Base-by-base conservation (phyloP, 2,888 invertebrate genomes). In the Eledona agricola region DNA sequence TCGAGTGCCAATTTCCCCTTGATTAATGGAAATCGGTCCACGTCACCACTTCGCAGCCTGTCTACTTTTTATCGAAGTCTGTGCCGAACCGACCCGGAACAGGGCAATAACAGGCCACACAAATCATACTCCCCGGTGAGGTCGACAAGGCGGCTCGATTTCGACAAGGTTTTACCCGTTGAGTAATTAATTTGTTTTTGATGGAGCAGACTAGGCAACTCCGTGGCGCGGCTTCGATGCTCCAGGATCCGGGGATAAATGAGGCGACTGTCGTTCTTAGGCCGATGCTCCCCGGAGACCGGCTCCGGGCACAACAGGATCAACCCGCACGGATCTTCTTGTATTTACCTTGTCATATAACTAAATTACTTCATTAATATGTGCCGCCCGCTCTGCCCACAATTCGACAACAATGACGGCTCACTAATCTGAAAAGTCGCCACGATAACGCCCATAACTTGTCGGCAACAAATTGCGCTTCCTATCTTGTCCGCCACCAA, bases 341-440 rank as follows among this genome's bases (percentile, higher is more conserved):
- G 73, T 74, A 74, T 75, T 74, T 74, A 74, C 72, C 73, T 73
- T 75, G 75, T 75, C 75, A 74, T 74, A 74, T 73, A 74, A 74
- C 73, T 72, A 74, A 75, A 74, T 75, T 73, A 74, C 58, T 66
- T 64, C 65, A 63, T 67, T 66, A 67, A 63, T 67, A 65, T 65
- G 64, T 64, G 61, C 59, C 13, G 34, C 50, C 55, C 45, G 28
- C 38, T 22, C 49, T 37, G 31, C 31, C 4, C 20, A 5, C n/a
- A 5, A 19, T 4, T 19, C 20, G 20, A 19, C 4, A 19, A 19
- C n/a, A 19, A n/a, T n/a, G n/a, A n/a, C n/a, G n/a, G n/a, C n/a
- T n/a, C n/a, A n/a, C n/a, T n/a, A n/a, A n/a, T n/a, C n/a, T n/a
- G n/a, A n/a, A n/a, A n/a, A n/a, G n/a, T n/a, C n/a, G n/a, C n/a